These are phyloP conservation scores for Dendrolimus houi DNA, from an alignment of 2,888 invertebrate genomes.

Conservation along the genomic window DNA sequence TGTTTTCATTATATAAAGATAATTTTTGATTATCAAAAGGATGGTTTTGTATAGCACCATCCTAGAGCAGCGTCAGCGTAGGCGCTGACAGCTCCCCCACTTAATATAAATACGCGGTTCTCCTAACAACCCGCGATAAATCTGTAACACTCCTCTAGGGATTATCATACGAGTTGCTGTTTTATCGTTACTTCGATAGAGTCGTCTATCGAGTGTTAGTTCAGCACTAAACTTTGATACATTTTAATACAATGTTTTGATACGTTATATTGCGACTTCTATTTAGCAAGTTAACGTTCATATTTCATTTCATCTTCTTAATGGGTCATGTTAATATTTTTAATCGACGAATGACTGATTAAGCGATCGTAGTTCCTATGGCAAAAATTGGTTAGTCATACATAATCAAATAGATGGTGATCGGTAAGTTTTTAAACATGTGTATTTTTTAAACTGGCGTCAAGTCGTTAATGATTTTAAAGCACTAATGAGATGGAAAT, in stretches of 20 bases:
- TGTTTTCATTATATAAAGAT: neutral
- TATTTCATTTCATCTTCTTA: constrained; percentile 15
- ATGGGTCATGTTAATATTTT: constrained; percentile 34
- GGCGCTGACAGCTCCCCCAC: constrained; percentile 72
- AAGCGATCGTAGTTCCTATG: constrained; percentile 26
- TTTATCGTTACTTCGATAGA: constrained; percentile 53
- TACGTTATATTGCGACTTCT: constrained; percentile 22
- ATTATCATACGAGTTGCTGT: constrained; percentile 46
- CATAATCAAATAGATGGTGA: neutral
- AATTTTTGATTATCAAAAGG: constrained; percentile 12
- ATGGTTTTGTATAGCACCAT: constrained; percentile 59
- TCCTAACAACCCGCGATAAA: constrained; percentile 64
- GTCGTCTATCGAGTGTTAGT: constrained; percentile 40
- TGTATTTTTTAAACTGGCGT: neutral
- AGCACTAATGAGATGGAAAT: neutral
- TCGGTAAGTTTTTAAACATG: neutral
- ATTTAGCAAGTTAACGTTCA: constrained; percentile 26
- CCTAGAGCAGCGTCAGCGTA: constrained; percentile 60
- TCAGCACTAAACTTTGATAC: constrained; percentile 25
- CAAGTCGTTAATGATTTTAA: neutral
- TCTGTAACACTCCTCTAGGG: constrained; percentile 43
- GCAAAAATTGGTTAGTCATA: neutral
- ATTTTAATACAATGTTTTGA: neutral
- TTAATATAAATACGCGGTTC: constrained; percentile 72
- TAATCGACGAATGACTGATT: constrained; percentile 29